Evolutionary conservation across 2,113 vertebrate genomes (phyloP), one percentile per base, ranked within the genome.

Genomic region (Ochotona curzoniae): DNA sequence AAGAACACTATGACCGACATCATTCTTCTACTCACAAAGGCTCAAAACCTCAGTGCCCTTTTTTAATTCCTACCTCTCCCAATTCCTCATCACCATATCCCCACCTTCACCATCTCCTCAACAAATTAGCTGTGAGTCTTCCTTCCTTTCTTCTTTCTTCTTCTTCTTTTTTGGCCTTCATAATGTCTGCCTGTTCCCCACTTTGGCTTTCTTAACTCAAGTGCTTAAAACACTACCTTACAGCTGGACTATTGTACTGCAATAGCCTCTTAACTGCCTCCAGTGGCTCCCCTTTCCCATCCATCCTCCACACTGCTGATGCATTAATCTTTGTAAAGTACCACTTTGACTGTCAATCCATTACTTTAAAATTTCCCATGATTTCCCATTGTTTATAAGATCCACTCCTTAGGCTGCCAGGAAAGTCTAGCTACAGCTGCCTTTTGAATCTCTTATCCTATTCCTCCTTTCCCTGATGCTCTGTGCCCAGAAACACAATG

Each of bases 271-370:
- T 93, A 94, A 91, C 70, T 94, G 25, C 9, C 26, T 69, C 35
- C 78, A 44, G 18, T 63, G 18, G 64, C 71, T 96, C 51, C 82
- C 69, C 0, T 93, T 83, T 91, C 30, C 54, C 38, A 81, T 89
- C 67, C 26, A 74, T 70, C 35, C 26, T 91, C 51, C 1, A 1
- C 60, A 87, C 63, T 92, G 57, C 82, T 90, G 90, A 91, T 38
- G 91, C 54, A 95, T 83, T 95, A 81, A 91, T 91, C 71, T 95
- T 95, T 66, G 51, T 91, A 95, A 94, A 95, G 57, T 20, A 96
- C 69, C 64, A 81, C 67, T 89, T 91, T 87, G 76, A 78, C 76
- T 83, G 54, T 83, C 71, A 89, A 20, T 90, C 63, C 32, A 66
- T 61, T 93, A 35, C 75, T 92, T 91, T 81, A 87, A 91, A 93